phyloP scores from a whole-genome alignment of 1,140 invertebrate genomes.

The Drosophila eugracilis region DNA sequence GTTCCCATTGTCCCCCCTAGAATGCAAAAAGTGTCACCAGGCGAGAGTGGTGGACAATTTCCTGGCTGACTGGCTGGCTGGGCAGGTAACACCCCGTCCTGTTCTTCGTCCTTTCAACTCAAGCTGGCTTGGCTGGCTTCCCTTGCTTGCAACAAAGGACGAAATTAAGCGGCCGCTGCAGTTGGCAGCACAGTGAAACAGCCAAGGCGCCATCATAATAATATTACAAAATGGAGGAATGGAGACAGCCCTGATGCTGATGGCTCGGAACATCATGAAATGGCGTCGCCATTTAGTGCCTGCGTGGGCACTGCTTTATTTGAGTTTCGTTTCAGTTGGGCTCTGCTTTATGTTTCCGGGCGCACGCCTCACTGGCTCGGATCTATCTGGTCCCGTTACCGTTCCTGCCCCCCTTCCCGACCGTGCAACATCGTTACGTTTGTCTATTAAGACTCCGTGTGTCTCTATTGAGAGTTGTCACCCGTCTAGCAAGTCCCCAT shows the following conservation, averaged over 20 bases:
- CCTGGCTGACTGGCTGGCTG: constrained; percentile 63
- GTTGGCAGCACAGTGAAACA: constrained; percentile 70
- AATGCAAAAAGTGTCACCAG: constrained; percentile 54
- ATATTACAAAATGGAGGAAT: constrained; percentile 69
- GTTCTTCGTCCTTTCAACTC: not conserved
- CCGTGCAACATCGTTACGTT: constrained; percentile 74
- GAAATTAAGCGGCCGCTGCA: constrained; percentile 77
- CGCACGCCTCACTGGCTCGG: constrained; percentile 58
- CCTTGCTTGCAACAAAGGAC: constrained; percentile 60
- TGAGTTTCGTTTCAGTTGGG: constrained; percentile 27
- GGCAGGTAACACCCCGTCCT: constrained; percentile 34
- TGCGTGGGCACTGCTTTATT: constrained; percentile 44
- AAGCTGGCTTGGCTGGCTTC: constrained; percentile 2
- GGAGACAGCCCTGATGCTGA: constrained; percentile 61
- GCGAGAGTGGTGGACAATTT: constrained; percentile 51
- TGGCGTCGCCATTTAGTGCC: constrained; percentile 25
- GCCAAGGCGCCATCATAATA: constrained; percentile 79
- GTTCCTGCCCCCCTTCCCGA: constrained; percentile 31
- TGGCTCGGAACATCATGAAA: constrained; percentile 39
- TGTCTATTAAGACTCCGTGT: constrained; percentile 70
- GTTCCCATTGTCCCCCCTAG: constrained; percentile 6
- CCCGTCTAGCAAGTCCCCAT: constrained; percentile 4
- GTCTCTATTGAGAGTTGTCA: constrained; percentile 64
- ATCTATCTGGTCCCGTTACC: constrained; percentile 24
- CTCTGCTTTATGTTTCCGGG: constrained; percentile 56